Evolutionary conservation across 2,888 invertebrate genomes (phyloP).

Genomic region (Taenaris catops): DNA sequence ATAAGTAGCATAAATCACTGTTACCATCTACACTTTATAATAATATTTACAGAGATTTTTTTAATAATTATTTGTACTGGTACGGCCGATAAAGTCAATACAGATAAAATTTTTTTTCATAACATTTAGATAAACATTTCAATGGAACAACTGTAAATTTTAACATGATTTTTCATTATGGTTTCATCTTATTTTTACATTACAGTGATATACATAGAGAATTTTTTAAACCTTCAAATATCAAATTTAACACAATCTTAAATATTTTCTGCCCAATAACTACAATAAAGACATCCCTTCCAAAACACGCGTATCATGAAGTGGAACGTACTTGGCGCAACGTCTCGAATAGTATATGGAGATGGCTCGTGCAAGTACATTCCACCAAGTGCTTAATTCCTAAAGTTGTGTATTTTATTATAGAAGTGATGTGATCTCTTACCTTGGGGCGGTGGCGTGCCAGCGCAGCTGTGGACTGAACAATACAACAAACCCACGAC

Average conservation of each 20-base stretch:
- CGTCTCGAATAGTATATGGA: conserved; percentile 2
- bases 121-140: conserved; percentile 57
- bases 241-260: conserved; percentile 59
- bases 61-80: conserved; percentile 60
- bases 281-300: conserved; percentile 22
- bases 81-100: conserved; percentile 63
- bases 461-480: too few relatives aligned
- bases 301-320: conserved; percentile 8
- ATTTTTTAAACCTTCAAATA: conserved; percentile 39
- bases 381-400: conserved; percentile 19
- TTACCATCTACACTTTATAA: conserved; percentile 47
- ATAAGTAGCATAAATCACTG: conserved; percentile 69
- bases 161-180: conserved; percentile 38
- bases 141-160: conserved; percentile 50
- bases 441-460: too few relatives aligned
- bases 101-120: conserved; percentile 40
- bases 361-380: conserved; percentile 12
- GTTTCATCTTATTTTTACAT: conserved; percentile 36
- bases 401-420: conserved; percentile 26
- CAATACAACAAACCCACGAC: too few relatives aligned
- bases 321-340: conserved; percentile 1
- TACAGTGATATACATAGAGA: conserved; percentile 42
- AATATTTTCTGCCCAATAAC: conserved; percentile 44
- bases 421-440: too few relatives aligned
- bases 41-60: conserved; percentile 63